A percentile compares a stretch with the other conserved stretches of the same genome.
Evolutionary conservation across 2,888 invertebrate species (phyloP).

Genomic region (Dryocosmus kuriphilus): DNA sequence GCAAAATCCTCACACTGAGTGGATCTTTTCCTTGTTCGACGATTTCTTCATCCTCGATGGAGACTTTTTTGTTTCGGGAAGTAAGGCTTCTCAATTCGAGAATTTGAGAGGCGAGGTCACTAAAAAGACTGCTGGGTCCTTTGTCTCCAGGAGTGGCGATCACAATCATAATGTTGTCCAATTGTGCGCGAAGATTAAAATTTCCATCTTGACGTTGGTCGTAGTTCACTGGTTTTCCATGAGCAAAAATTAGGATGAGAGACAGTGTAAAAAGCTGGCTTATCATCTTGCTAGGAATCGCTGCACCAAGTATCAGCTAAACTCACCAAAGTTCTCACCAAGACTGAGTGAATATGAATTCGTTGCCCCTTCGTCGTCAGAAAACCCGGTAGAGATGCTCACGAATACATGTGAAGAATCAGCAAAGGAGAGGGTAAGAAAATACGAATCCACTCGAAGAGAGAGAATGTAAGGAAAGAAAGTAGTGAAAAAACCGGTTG

Average conservation of each 20-base stretch:
- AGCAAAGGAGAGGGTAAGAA: constrained; percentile 27
- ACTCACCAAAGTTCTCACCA: constrained; percentile 26
- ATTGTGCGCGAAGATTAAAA: constrained; percentile 85
- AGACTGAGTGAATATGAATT: constrained; percentile 12
- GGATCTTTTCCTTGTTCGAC: constrained; percentile 56
- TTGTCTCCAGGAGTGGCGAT: constrained; percentile 78
- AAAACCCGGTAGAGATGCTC: constrained; percentile 9
- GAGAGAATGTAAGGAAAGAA: background rate
- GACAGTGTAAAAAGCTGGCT: background rate
- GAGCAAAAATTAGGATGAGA: background rate
- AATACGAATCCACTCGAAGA: constrained; percentile 3
- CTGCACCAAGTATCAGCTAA: constrained; percentile 15
- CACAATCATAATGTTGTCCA: constrained; percentile 86
- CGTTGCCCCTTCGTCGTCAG: constrained; percentile 14
- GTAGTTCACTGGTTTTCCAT: constrained; percentile 75
- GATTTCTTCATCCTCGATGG: constrained; percentile 50
- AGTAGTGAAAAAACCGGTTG: constrained; percentile 3
- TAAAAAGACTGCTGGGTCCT: constrained; percentile 65
- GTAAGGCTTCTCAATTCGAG: constrained; percentile 57
- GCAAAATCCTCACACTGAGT: constrained; percentile 60
- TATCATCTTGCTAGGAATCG: constrained; percentile 26
- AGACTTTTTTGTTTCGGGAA: constrained; percentile 12
- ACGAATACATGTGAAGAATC: constrained; percentile 1
- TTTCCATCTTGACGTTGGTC: constrained; percentile 90
- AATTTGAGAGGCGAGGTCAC: constrained; percentile 69